Base-by-base conservation (phyloP, 2,888 invertebrate genomes). In the Lasiommata megera region DNA sequence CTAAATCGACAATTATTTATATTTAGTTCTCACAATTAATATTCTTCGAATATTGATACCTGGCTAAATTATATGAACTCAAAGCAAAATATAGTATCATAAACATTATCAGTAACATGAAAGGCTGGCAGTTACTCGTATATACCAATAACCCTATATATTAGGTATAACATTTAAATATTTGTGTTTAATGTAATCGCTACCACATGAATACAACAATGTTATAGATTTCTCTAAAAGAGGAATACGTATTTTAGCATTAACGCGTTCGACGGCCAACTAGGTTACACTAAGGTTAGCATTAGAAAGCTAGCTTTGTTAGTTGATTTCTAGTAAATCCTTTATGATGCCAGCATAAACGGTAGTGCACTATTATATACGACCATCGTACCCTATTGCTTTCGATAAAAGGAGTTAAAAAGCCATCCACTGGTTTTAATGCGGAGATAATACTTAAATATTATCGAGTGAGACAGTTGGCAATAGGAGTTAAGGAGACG, bases 351-450 rank as follows among this genome's bases (percentile, higher is more conserved):
- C 54, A 57, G 57, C 57, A 47, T 54, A 62, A 60, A 60, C 56
- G 56, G 56, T 56, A 62, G 56, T 59, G 38, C 54, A 40, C 52
- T 60, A 58, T 60, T 60, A 62, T 57, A 44, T 50, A 50, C 57
- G 53, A 57, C 53, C 44, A 55, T 57, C 50, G 56, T 62, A 60
- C 44, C 44, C 48, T 55, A 58, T 58, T 61, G 53, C 54, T 43
- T 58, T 58, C 63, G 52, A 63, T 61, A 61, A 57, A 61, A 57
- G 59, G 54, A 57, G 55, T 56, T 55, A 57, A 60, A 56, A 57
- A 59, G 48, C 46, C 52, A 57, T 62, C 59, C 54, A 55, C 47
- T 63, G 53, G 47, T 62, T 61, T 57, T 55, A 63, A 55, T 63
- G 59, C 37, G 52, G 40, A 43, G 59, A 62, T 63, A 58, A 57